Evolutionary conservation across 2,113 vertebrate species (phyloP), one percentile per base, ranked within the genome.

Genomic region (Hippocampus barbouri): DNA sequence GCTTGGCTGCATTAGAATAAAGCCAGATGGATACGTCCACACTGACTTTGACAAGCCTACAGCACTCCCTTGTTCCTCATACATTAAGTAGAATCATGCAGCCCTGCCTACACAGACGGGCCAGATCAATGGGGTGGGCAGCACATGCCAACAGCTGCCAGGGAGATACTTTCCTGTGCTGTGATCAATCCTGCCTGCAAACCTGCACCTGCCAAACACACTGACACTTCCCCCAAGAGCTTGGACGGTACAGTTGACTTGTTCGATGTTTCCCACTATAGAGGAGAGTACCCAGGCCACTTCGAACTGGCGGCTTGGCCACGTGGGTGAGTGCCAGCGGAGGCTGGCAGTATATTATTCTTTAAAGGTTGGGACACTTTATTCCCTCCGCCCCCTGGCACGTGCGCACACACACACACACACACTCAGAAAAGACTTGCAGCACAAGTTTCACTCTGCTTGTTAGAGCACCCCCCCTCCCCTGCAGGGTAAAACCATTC

Each of bases 61-160:
- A 81, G 62, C 77, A 54, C 72, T 76, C 68, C 84, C 81, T 76
- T 23, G 57, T 69, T 84, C 83, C 79, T 85, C 79, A 82, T 88
- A 90, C 88, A 90, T 92, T 91, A 90, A 87, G 83, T 79, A 81
- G 82, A 87, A 89, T 91, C 89, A 91, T 91, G 82, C 86, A 84
- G 80, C 71, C 70, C 79, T 70, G 81, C 73, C 83, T 67, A 71
- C 83, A 83, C 84, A 83, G 83, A 85, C 77, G 72, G 80, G 74
- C 82, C 69, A 27, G 73, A 89, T 90, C 87, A 90, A 83, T 87
- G 86, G 78, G 78, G 76, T 85, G 81, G 83, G 82, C 73, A 74
- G 78, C 75, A 86, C 74, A 80, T 80, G 87, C 83, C 76, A 89
- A 81, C 83, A 83, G 83, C 86, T 84, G 89, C 82, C 83, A 84